Percentiles rank a stretch among this genome's conserved stretches.
These are phyloP conservation scores for Pseudomugil gertrudae DNA, from an alignment of 2,797 vertebrate species.

Conservation along the genomic window DNA sequence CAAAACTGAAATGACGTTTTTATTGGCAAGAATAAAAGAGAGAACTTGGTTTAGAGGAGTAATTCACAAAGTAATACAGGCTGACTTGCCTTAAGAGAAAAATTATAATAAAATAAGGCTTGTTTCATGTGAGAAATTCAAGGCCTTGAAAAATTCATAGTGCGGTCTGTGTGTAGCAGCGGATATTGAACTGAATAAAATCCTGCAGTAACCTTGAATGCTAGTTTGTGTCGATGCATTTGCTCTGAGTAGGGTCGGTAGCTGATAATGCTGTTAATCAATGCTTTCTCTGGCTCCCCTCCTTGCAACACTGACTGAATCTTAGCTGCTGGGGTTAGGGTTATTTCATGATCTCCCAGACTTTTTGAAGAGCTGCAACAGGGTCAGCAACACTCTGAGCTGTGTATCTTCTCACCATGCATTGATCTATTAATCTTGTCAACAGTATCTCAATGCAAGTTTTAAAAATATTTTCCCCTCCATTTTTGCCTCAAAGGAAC, in stretches of 20 bases:
- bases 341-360: slow-evolving; percentile 18
- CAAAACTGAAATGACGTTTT: slow-evolving; percentile 12
- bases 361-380: slow-evolving; percentile 5
- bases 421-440: slow-evolving; percentile 22
- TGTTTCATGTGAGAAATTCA: slow-evolving; percentile 44
- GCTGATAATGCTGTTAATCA: slow-evolving; percentile 64
- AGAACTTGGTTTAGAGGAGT: slow-evolving; percentile 7
- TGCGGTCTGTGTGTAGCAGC: slow-evolving; percentile 15
- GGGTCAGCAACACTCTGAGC: slow-evolving; percentile 29
- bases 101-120: background rate
- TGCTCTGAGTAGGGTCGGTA: slow-evolving; percentile 18
- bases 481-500: background rate
- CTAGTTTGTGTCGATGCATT: slow-evolving; percentile 7
- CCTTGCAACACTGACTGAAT: slow-evolving; percentile 29
- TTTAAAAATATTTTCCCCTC: too few species aligned
- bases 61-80: slow-evolving; percentile 35
- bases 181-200: slow-evolving; percentile 29
- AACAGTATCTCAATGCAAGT: background rate
- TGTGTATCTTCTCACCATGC: background rate
- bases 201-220: slow-evolving; percentile 45
- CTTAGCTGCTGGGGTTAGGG: slow-evolving; percentile 36
- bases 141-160: slow-evolving; percentile 48
- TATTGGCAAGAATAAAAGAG: slow-evolving; percentile 9
- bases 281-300: slow-evolving; percentile 41
- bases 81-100: background rate